Evolutionary conservation across 2,888 invertebrate genomes (phyloP), one percentile per base, ranked within the genome.

Genomic region (Ectemnius lituratus): DNA sequence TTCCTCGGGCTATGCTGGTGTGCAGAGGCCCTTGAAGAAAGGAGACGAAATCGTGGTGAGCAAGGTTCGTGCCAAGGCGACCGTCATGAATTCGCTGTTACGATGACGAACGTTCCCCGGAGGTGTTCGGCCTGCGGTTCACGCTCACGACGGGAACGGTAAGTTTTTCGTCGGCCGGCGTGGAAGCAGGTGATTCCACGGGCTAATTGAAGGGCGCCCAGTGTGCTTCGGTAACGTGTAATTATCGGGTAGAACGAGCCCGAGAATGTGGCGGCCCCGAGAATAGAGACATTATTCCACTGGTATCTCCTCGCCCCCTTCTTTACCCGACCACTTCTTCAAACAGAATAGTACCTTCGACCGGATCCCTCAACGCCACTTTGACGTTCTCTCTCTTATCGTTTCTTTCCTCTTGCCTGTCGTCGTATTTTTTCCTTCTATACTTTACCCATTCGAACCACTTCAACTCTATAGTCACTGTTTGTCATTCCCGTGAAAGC

Each of bases 281-380:
- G 85, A 89, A 89, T 89, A 89, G 88, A 89, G 89, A 89, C 89
- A 88, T 89, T 89, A 89, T 87, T 83, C 84, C 80, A 76, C 78
- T 78, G 81, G 81, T 75, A 75, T 79, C 67, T 76, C 62, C 63
- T 73, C 61, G 75, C 69, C 5, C 8, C 68, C 72, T 75, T 63
- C 72, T 73, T 71, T 76, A 62, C 67, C 27, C 64, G 60, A 52
- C 67, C 61, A 49, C 58, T 76, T 76, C 75, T 62, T 78, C 67
- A 27, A 60, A 62, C 52, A 64, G 65, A 63, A 70, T 68, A 69
- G 64, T 47, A 76, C 66, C 71, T 52, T 52, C n/a, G 52, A 72
- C 62, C 73, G 23, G 59, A 65, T 71, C 66, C 69, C 61, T 69
- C n/a, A 65, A 75, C 66, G 47, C 66, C 75, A 77, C 64, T 73